phyloP scores from a whole-genome alignment of 1,140 invertebrate genomes.

The Eupristina koningsbergeri region DNA sequence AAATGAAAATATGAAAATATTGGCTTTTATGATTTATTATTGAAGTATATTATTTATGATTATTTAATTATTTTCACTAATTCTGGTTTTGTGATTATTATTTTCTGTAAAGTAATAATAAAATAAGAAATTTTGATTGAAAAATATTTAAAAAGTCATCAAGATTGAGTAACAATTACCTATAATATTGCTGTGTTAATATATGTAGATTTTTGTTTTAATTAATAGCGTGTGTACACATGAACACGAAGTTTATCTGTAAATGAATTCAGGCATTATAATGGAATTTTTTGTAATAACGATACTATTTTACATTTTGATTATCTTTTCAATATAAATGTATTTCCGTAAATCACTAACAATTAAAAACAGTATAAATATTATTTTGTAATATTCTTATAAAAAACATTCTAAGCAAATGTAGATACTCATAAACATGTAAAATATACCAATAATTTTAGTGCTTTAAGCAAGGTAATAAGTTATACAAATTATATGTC shows the following conservation, averaged over 20 bases:
- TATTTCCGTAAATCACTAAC: background rate
- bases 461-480: background rate
- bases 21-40: no score
- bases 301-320: slow-evolving; percentile 8
- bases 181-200: no score
- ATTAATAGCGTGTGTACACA: background rate
- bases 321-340: background rate
- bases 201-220: no score
- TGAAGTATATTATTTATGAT: no score
- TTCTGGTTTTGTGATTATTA: no score
- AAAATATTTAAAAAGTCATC: no score
- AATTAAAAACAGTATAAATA: background rate
- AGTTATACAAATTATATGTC: background rate
- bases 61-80: no score
- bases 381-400: background rate
- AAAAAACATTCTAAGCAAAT: no score
- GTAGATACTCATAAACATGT: background rate
- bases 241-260: background rate
- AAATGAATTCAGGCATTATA: background rate
- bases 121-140: no score
- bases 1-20: no score
- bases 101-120: no score
- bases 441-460: background rate
- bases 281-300: background rate
- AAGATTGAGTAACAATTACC: no score